Conservation (phyloP, 2,797 vertebrate species). For the Dallia pectoralis region DNA sequence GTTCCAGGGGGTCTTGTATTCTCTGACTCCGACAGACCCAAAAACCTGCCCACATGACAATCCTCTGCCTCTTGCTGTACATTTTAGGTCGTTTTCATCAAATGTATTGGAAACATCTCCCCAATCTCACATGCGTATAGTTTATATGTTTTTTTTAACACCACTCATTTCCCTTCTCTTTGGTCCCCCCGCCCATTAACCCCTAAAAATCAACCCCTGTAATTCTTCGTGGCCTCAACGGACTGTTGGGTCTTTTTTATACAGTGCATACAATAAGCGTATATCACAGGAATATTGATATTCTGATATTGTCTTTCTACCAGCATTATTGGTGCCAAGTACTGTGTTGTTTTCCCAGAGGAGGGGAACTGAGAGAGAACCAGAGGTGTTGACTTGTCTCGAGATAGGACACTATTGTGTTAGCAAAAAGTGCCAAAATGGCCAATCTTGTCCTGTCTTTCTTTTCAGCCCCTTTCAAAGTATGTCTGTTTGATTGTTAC, state of each 20-base stretch:
- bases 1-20: conserved; percentile 42
- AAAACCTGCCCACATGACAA: conserved; percentile 47
- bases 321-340: conserved; percentile 79
- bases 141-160: conserved; percentile 52
- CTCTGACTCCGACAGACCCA: conserved; percentile 17
- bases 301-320: conserved; percentile 66
- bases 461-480: conserved; percentile 33
- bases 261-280: conserved; percentile 44
- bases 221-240: conserved; percentile 30
- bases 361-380: conserved; percentile 38
- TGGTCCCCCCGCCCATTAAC: conserved; percentile 17
- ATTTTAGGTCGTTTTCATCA: conserved; percentile 19
- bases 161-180: conserved; percentile 44
- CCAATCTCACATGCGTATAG: conserved; percentile 42
- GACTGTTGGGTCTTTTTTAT: conserved; percentile 23
- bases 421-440: conserved; percentile 73
- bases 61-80: conserved; percentile 21
- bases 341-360: conserved; percentile 61
- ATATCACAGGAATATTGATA: conserved; percentile 50
- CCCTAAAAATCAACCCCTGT: conserved; percentile 7
- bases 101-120: conserved; percentile 20
- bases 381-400: conserved; percentile 22
- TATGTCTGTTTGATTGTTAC: conserved; percentile 60
- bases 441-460: conserved; percentile 53
- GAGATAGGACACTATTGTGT: conserved; percentile 33